Evolutionary conservation across 2,888 invertebrate species (phyloP), one percentile per base, ranked within the genome.

Genomic region (Orthosia cruda): DNA sequence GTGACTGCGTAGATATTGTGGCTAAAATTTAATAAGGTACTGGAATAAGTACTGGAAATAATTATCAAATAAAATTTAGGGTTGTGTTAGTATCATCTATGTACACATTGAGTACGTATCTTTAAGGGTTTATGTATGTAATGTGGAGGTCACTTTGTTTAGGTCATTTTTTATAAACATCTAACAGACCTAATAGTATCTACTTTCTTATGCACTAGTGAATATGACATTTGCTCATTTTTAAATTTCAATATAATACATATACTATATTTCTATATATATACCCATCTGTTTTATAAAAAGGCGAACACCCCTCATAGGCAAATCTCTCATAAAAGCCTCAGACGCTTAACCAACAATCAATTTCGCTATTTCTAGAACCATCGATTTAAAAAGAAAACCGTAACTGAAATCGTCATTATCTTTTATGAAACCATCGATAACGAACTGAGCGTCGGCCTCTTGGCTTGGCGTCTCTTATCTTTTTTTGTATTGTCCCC

Each of bases 401-500:
- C 83, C 76, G 68, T 82, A 70, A 77, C 77, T 81, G 80, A 77
- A 87, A n/a, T n/a, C n/a, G 72, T 74, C 73, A 78, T 80, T 84
- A 75, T 86, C 75, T 86, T 85, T 85, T 80, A 84, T 85, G 81
- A 78, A 87, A 84, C 81, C 75, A 75, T 83, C 83, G 85, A 87
- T 89, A 89, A 84, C 81, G 76, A 90, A 87, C 64, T 80, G 80
- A 87, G 73, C 85, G 77, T 83, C 79, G 71, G 73, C 79, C 79
- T 81, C 84, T 79, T 79, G 75, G 86, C 84, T 79, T 79, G 75
- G 86, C 78, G 69, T 77, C 85, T 87, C 90, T 90, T 89, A 87
- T 84, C 87, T 88, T 89, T 89, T 89, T 87, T 89, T 88, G 88
- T 89, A 87, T 91, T 90, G 91, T 91, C 89, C 88, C 89, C 90